Evolutionary conservation across 2,113 vertebrate genomes (phyloP).

Genomic region (Otis tarda): DNA sequence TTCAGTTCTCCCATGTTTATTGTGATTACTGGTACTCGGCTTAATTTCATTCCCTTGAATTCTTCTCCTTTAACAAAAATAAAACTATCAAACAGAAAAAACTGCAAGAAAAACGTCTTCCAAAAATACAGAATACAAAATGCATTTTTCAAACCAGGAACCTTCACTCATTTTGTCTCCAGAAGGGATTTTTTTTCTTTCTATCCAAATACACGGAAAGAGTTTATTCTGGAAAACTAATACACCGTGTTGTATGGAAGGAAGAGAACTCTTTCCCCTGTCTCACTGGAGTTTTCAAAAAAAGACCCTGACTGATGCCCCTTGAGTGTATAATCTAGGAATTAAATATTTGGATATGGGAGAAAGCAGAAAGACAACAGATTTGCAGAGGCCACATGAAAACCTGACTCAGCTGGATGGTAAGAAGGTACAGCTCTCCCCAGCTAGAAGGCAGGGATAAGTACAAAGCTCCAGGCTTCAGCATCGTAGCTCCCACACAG

Average conservation of each 20-base stretch:
- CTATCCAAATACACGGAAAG: neutral
- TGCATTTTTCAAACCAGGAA: neutral
- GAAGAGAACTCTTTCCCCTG: neutral
- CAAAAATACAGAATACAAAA: neutral
- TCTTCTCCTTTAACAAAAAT: neutral
- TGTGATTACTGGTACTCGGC: slow-evolving; percentile 27
- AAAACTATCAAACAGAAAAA: neutral
- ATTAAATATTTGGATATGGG: neutral
- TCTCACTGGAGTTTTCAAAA: neutral
- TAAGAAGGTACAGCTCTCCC: neutral
- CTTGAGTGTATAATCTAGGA: neutral
- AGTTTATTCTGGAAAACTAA: neutral
- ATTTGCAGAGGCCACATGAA: neutral
- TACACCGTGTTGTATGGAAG: neutral
- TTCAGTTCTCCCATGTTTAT: slow-evolving; percentile 31
- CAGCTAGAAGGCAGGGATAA: neutral
- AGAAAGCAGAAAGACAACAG: neutral
- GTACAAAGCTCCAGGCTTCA: neutral
- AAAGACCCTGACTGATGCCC: neutral
- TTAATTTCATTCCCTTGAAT: slow-evolving; percentile 43
- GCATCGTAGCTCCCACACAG: neutral
- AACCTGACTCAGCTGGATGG: neutral
- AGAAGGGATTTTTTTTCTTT: neutral
- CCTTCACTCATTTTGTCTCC: neutral
- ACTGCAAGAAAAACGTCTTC: neutral